These are phyloP conservation scores for Siphonodentalium dalli DNA, from an alignment of 2,888 invertebrate genomes.

Conservation along the genomic window DNA sequence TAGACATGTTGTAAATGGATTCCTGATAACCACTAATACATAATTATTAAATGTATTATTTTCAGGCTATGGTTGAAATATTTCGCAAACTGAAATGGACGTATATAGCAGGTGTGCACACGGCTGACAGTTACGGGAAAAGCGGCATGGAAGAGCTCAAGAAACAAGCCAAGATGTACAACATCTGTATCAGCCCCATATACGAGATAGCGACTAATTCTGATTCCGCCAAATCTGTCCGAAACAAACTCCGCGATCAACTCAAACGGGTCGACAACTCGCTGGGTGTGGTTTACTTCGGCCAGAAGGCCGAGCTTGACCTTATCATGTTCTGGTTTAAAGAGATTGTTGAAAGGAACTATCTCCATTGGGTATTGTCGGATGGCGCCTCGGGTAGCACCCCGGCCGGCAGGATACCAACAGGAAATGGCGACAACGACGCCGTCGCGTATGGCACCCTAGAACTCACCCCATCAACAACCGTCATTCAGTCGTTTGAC, in stretches of 20 bases:
- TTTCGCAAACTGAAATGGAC: slow-evolving; percentile 40
- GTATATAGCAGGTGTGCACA: slow-evolving; percentile 43
- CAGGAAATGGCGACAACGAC: too few relatives aligned
- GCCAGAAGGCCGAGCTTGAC: slow-evolving; percentile 27
- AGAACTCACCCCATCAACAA: slow-evolving; percentile 28
- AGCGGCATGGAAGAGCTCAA: slow-evolving; percentile 30
- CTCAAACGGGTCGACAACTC: slow-evolving; percentile 26
- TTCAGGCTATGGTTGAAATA: slow-evolving; percentile 42
- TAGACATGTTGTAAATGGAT: too few relatives aligned
- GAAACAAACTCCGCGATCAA: too few relatives aligned
- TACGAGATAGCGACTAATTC: too few relatives aligned
- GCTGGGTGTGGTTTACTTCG: slow-evolving; percentile 46
- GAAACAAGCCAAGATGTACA: slow-evolving; percentile 28
- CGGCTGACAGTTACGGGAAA: slow-evolving; percentile 39
- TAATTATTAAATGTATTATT: too few relatives aligned
- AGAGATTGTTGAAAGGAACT: background rate
- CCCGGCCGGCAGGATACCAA: slow-evolving; percentile 19
- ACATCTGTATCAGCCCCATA: slow-evolving; percentile 50
- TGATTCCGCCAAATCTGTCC: too few relatives aligned
- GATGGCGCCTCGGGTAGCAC: slow-evolving; percentile 39
- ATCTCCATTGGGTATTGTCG: slow-evolving; percentile 42
- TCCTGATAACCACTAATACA: too few relatives aligned
- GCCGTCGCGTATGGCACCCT: slow-evolving; percentile 33
- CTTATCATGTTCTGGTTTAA: slow-evolving; percentile 26
- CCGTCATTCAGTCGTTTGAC: slow-evolving; percentile 25